These are phyloP conservation scores for Macrosiphum euphorbiae DNA, from an alignment of 2,888 invertebrate species.

Conservation along the genomic window DNA sequence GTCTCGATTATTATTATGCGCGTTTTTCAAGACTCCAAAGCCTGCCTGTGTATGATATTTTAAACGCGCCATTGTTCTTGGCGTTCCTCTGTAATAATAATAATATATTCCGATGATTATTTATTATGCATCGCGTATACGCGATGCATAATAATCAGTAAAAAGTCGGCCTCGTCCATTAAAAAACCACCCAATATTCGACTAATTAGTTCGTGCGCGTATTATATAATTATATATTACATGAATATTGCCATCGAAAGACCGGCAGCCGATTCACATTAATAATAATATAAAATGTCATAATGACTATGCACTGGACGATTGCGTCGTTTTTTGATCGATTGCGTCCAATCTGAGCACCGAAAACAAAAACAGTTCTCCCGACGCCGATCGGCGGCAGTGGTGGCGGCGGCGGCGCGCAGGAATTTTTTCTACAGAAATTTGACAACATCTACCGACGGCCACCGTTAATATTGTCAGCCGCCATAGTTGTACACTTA, in stretches of 20 bases:
- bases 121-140: background rate
- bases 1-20: constrained; percentile 22
- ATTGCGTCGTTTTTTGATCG: background rate
- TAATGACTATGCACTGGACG: too few species aligned
- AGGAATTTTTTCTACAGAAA: background rate
- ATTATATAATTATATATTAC: too few species aligned
- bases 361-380: too few species aligned
- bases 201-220: constrained; percentile 2
- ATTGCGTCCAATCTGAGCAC: background rate
- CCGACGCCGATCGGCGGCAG: too few species aligned
- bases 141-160: constrained; percentile 3
- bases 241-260: too few species aligned
- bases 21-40: constrained; percentile 17
- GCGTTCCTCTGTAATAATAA: background rate
- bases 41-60: background rate
- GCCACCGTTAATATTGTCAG: background rate
- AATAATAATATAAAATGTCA: too few species aligned
- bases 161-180: background rate
- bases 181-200: constrained; percentile 5
- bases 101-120: background rate
- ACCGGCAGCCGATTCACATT: too few species aligned
- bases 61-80: constrained; percentile 39
- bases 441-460: background rate
- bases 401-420: background rate
- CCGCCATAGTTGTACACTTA: background rate